phyloP scores from a whole-genome alignment of 2,797 vertebrate species.

The Spondyliosoma cantharus region DNA sequence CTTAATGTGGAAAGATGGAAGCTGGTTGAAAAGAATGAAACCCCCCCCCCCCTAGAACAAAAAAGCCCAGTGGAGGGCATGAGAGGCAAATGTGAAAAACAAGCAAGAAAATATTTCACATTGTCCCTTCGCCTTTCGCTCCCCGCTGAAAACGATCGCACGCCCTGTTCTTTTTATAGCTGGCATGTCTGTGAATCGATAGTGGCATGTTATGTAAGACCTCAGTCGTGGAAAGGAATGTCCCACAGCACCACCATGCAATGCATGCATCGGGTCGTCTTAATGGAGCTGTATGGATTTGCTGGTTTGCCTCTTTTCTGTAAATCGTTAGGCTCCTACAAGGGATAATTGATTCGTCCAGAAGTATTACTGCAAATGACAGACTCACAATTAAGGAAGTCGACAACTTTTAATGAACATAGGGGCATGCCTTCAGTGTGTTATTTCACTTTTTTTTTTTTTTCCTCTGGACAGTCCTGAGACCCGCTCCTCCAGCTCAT shows the following conservation, averaged over 20 bases:
- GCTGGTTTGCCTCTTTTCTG: constrained; percentile 23
- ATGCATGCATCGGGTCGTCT: neutral
- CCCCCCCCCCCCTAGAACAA: neutral
- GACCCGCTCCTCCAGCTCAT: neutral
- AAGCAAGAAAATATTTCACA: constrained; percentile 26
- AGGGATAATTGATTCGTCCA: constrained; percentile 19
- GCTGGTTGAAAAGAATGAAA: constrained; percentile 16
- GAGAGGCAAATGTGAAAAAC: constrained; percentile 27
- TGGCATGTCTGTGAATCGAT: constrained; percentile 40
- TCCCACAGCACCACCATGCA: constrained; percentile 30
- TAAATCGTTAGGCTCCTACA: constrained; percentile 28
- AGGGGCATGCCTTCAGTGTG: neutral
- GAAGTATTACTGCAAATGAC: constrained; percentile 15
- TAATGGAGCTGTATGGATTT: constrained; percentile 36
- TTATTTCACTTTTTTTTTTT: neutral
- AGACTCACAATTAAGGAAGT: neutral
- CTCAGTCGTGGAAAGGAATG: constrained; percentile 17
- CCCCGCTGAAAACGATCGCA: constrained; percentile 8
- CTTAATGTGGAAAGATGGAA: constrained; percentile 30
- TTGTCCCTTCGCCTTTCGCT: constrained; percentile 2
- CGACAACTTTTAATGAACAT: constrained; percentile 16
- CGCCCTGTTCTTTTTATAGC: constrained; percentile 47
- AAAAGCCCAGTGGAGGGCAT: neutral
- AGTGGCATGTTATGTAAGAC: constrained; percentile 51
- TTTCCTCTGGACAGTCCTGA: neutral